Percentiles rank a stretch among this genome's conserved stretches.
Conservation (phyloP, 1,140 invertebrate genomes). For the Papilio polyxenes region DNA sequence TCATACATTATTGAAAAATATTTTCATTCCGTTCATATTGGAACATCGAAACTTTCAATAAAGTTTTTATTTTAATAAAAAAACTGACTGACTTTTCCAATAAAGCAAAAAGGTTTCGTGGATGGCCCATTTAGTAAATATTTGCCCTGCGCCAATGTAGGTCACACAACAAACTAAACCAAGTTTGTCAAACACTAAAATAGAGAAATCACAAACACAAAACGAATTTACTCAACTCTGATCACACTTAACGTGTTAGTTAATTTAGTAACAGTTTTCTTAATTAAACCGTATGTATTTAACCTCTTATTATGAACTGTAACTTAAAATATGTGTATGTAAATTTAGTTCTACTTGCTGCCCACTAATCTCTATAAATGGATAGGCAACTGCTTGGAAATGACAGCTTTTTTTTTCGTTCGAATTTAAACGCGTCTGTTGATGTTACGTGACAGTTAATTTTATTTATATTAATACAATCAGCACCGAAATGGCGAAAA, state of each 20-base stretch:
- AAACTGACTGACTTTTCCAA: background rate
- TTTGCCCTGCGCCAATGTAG: background rate
- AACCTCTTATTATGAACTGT: background rate
- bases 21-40: background rate
- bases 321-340: background rate
- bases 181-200: background rate
- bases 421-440: too few relatives aligned
- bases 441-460: too few relatives aligned
- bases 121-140: background rate
- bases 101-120: slow-evolving; percentile 10
- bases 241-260: background rate
- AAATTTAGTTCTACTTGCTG: background rate
- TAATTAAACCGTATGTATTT: background rate
- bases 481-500: too few relatives aligned
- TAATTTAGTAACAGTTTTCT: background rate
- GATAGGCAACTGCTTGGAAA: too few relatives aligned
- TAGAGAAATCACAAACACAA: background rate
- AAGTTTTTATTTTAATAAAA: slow-evolving; percentile 16
- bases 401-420: too few relatives aligned
- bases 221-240: background rate
- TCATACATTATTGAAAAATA: background rate
- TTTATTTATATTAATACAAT: too few relatives aligned
- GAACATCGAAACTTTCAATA: background rate
- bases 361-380: too few relatives aligned
- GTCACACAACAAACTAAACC: background rate